Base-by-base conservation (phyloP, 2,113 vertebrate species). In the Pelvicachromis taeniatus region DNA sequence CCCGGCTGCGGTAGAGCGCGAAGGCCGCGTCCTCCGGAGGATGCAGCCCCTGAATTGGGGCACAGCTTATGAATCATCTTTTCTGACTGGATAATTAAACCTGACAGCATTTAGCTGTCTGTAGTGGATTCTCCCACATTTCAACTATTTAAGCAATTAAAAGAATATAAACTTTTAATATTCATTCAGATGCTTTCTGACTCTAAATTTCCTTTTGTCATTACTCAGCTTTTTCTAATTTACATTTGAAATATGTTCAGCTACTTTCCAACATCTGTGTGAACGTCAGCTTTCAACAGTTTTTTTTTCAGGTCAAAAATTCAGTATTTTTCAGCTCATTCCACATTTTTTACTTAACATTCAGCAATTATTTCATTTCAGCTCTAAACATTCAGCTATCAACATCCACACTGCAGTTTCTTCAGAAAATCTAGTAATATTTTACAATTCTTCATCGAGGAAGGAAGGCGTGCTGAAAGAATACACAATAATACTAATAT, bases 241-340 rank as follows among this genome's bases (percentile, higher is more conserved):
- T 58, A 58, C 7, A 29, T 29, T 58, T 58, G 2, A 58, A 29
- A 58, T 23, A 58, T 53, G 50, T n/a, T 58, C 4, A 58, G 23
- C 13, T 58, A 58, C 55, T 29, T 58, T 58, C 29, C 13, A 29
- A 58, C 55, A 16, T 16, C 23, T 33, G 55, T 29, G 55, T 56
- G 55, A 29, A 58, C 4, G 7, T 58, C 55, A 58, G 13, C 23
- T 56, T 56, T 56, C 23, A 56, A 29, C 23, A 16, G 23, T 29
- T 56, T 56, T 56, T 56, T 5, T 29, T 56, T 29, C 0, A 56
- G 23, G 55, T 29, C 23, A 16, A 0, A 56, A 56, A 56, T 29
- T 56, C 55, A 14, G 12, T 8, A 56, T 56, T 56, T 56, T 29
- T 29, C 4, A 16, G 23, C 23, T 29, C 12, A 56, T 56, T 56